Conservation (phyloP, 2,113 vertebrate species). For the Chaenocephalus aceratus region DNA sequence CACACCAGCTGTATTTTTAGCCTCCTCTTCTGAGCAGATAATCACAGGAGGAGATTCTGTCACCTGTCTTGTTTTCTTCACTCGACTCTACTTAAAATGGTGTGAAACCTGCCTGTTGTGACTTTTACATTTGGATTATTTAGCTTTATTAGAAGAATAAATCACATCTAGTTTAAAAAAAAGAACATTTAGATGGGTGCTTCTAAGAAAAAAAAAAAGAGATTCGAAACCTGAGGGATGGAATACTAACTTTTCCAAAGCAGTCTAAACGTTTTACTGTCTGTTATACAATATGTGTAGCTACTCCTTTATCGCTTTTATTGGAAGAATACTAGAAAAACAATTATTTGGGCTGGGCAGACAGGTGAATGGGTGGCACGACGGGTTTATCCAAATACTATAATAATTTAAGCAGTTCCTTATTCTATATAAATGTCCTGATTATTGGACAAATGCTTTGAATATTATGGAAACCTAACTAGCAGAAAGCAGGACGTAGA, state of each 20-base stretch:
- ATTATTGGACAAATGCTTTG: too few relatives aligned
- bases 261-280: neutral
- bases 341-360: too few relatives aligned
- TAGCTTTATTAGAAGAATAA: too few relatives aligned
- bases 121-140: neutral
- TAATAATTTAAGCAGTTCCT: too few relatives aligned
- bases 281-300: too few relatives aligned
- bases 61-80: constrained; percentile 51
- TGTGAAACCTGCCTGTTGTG: constrained; percentile 27
- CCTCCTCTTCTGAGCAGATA: constrained; percentile 68
- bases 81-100: constrained; percentile 32
- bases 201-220: neutral
- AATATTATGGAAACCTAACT: neutral
- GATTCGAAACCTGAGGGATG: neutral
- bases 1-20: constrained; percentile 83
- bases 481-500: neutral
- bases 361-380: too few relatives aligned
- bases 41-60: constrained; percentile 65
- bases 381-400: too few relatives aligned
- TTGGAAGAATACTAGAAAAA: neutral
- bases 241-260: neutral
- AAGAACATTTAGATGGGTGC: neutral
- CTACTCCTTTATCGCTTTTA: neutral
- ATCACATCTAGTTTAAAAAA: too few relatives aligned
- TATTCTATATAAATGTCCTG: too few relatives aligned